phyloP scores from a whole-genome alignment of 2,797 vertebrate genomes.

The Columba guinea region DNA sequence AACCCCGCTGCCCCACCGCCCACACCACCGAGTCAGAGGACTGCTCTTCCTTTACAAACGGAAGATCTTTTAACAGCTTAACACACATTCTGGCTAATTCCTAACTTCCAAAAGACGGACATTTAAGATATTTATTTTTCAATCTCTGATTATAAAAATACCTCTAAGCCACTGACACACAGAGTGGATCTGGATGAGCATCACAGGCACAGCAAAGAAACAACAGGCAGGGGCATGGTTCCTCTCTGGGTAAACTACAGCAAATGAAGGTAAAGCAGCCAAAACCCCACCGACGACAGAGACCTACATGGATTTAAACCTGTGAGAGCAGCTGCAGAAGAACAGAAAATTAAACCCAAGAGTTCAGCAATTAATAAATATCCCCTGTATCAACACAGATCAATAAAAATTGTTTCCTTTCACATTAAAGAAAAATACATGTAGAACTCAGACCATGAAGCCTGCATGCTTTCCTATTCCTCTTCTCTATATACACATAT shows the following conservation, averaged over 20 bases:
- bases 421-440: background rate
- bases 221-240: background rate
- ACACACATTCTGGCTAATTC: background rate
- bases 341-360: background rate
- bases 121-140: slow-evolving; percentile 13
- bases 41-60: background rate
- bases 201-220: background rate
- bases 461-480: background rate
- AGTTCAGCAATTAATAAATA: background rate
- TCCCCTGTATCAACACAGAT: background rate
- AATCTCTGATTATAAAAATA: background rate
- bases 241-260: background rate
- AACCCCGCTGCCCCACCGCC: background rate
- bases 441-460: background rate
- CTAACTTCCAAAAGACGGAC: background rate
- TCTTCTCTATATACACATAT: background rate
- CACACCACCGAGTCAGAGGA: background rate
- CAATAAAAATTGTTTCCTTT: background rate
- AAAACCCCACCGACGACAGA: background rate
- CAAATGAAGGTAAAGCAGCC: background rate
- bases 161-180: background rate
- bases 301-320: background rate
- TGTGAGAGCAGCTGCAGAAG: background rate
- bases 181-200: rapidly evolving
- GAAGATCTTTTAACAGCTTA: background rate